A percentile compares a stretch with the other conserved stretches of the same genome.
Conservation (phyloP, 2,888 invertebrate genomes). For the Parnassius orleans region DNA sequence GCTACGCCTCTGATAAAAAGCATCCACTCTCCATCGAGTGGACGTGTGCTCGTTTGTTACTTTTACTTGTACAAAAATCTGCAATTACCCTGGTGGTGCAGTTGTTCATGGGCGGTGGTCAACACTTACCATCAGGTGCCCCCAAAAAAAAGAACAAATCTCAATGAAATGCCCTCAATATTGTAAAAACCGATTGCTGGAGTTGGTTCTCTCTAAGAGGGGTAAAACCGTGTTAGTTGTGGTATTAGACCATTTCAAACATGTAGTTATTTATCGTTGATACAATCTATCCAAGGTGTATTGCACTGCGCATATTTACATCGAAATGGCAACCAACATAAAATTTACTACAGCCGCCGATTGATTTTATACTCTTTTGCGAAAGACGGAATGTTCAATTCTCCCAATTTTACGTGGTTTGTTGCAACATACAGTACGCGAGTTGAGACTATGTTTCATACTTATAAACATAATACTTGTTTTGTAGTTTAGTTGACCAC, state of each 20-base stretch:
- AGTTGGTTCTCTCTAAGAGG: no score
- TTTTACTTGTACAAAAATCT: no score
- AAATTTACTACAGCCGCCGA: conserved; percentile 32
- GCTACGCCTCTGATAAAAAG: no score
- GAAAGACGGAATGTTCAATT: conserved; percentile 34
- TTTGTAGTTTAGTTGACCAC: conserved; percentile 68
- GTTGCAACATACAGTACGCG: conserved; percentile 66
- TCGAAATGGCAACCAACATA: conserved; percentile 48
- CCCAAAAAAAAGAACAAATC: no score
- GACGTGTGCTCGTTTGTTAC: no score
- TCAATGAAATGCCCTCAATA: no score
- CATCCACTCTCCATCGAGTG: no score
- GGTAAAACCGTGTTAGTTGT: no score
- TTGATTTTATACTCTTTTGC: conserved; percentile 40
- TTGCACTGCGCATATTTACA: conserved; percentile 46
- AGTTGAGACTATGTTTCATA: conserved; percentile 66
- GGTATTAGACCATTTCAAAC: not conserved
- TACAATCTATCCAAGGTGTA: conserved; percentile 32
- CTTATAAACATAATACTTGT: conserved; percentile 73
- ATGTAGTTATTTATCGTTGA: conserved; percentile 21
- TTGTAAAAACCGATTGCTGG: no score
- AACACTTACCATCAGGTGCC: no score
- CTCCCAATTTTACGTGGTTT: conserved; percentile 23
- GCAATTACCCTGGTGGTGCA: no score
- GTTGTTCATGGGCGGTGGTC: no score